Evolutionary conservation across 2,113 vertebrate species (phyloP), one percentile per base, ranked within the genome.

Genomic region (Prietella phreatophila): DNA sequence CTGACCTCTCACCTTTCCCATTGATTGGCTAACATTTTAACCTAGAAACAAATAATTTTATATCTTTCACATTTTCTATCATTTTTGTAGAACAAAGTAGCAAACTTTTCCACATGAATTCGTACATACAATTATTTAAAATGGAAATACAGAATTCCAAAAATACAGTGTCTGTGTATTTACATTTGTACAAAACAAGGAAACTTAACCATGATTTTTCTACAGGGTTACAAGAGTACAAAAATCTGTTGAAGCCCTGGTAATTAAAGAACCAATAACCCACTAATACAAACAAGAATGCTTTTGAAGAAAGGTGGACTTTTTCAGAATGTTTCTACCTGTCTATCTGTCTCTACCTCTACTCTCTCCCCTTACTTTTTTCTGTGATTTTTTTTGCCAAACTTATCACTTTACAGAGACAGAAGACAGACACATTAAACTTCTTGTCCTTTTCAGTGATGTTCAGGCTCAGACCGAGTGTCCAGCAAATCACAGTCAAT

Each of bases 401-500:
- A 50, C n/a, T 53, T 53, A 42, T 78, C 75, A 78, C 20, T 78
- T 78, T 78, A 15, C 42, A 53, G 25, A 78, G 22, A 50, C 25
- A 30, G 47, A 30, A 53, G 9, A 17, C 69, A 36, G 50, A 14
- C 22, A 50, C 47, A 55, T n/a, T 0, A 3, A 17, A 79, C 27
- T 55, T 47, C 39, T 39, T 76, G 73, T 47, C 47, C 75, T 0
- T 56, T 81, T 79, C 76, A 81, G 17, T 30, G 50, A 14, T 79
- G 76, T 79, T 55, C 76, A 55, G 76, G 6, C 76, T 79, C 78
- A 20, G 53, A 36, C 78, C 19, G 50, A 81, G n/a, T 1, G 19
- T 81, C n/a, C 17, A 81, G 53, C 17, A 58, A 58, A 81, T 81
- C 50, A 81, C 78, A 42, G 81, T 63, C 58, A 65, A 83, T 47